phyloP scores from a whole-genome alignment of 2,888 invertebrate genomes.

The Ophion costatus region DNA sequence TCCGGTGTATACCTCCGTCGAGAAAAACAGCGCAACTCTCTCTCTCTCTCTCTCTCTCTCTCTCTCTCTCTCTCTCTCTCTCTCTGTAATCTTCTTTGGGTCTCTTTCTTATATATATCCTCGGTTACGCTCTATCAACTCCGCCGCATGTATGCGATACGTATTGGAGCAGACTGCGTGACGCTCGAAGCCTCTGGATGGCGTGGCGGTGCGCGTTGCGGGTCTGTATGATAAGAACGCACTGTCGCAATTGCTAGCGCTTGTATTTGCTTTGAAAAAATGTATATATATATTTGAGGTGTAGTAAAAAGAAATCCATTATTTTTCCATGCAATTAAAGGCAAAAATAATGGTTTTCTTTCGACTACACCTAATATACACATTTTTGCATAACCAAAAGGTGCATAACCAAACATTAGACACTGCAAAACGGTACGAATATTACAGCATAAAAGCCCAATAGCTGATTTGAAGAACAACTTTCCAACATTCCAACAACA shows the following conservation, averaged over 20 bases:
- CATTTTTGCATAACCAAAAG: too few relatives aligned
- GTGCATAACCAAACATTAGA: too few relatives aligned
- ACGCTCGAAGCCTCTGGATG: slow-evolving; percentile 72
- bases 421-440: too few relatives aligned
- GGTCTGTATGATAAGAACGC: slow-evolving; percentile 67
- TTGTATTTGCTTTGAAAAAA: not conserved
- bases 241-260: slow-evolving; percentile 61
- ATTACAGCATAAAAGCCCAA: too few relatives aligned
- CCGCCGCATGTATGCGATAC: slow-evolving; percentile 32
- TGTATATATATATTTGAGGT: too few relatives aligned
- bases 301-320: too few relatives aligned
- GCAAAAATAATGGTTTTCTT: too few relatives aligned
- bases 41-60: slow-evolving; percentile 11
- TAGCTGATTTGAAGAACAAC: too few relatives aligned
- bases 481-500: too few relatives aligned
- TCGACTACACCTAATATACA: too few relatives aligned
- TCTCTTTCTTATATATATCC: not conserved
- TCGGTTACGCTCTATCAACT: slow-evolving; percentile 19
- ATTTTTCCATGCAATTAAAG: too few relatives aligned
- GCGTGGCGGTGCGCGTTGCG: slow-evolving; percentile 72
- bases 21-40: slow-evolving; percentile 48
- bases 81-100: not conserved
- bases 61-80: slow-evolving; percentile 12
- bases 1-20: slow-evolving; percentile 18
- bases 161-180: slow-evolving; percentile 74